Evolutionary conservation across 2,797 vertebrate genomes (phyloP).

Genomic region (Hyperoplus immaculatus): DNA sequence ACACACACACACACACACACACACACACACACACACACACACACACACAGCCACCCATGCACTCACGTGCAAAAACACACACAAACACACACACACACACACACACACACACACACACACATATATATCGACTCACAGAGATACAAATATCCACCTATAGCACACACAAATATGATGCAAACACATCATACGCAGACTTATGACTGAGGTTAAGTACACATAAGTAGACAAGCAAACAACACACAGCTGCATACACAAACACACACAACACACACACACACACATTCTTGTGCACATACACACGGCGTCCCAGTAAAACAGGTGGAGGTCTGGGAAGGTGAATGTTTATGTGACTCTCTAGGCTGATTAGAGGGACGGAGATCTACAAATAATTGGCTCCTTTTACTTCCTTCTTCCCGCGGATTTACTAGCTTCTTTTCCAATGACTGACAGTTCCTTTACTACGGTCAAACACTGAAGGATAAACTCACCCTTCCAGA

Average conservation of each 20-base stretch:
- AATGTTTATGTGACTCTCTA: constrained; percentile 85
- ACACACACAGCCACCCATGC: not conserved
- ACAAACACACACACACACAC: not conserved
- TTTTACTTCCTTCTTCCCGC: constrained; percentile 79
- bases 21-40: not conserved
- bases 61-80: not conserved
- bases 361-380: constrained; percentile 82
- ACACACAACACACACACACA: not conserved
- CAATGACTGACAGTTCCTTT: constrained; percentile 84
- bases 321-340: constrained; percentile 80
- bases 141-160: not conserved
- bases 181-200: constrained; percentile 28
- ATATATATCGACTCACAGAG: not conserved
- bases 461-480: constrained; percentile 81
- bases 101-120: not conserved
- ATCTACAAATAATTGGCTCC: constrained; percentile 84
- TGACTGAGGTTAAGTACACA: constrained; percentile 1
- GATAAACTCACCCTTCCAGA: constrained; percentile 61
- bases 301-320: constrained; percentile 67
- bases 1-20: not conserved
- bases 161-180: constrained; percentile 22
- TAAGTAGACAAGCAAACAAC: not conserved
- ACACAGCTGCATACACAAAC: not conserved
- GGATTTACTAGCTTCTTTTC: constrained; percentile 79
- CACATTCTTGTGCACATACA: constrained; percentile 2